Conservation (phyloP, 2,888 invertebrate genomes). For the Himalopsyche japonica region DNA sequence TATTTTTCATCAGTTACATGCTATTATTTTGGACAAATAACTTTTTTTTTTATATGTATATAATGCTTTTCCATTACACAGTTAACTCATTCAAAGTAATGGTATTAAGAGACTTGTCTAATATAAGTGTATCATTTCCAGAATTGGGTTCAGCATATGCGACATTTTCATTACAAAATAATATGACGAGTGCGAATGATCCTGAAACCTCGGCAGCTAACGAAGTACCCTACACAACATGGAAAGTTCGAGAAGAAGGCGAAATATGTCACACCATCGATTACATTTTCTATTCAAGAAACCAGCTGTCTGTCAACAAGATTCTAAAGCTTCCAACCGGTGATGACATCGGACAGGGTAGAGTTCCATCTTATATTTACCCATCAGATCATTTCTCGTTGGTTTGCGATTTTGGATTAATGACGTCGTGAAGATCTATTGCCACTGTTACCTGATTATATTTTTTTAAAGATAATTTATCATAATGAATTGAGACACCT, state of each 20-base stretch:
- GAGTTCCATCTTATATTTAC: constrained; percentile 70
- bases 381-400: constrained; percentile 80
- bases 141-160: constrained; percentile 38
- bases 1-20: too few relatives aligned
- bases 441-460: neutral
- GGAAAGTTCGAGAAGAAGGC: constrained; percentile 73
- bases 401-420: constrained; percentile 63
- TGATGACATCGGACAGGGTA: constrained; percentile 66
- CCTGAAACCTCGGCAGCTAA: constrained; percentile 47
- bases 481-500: neutral
- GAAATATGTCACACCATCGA: constrained; percentile 76
- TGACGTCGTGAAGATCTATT: neutral
- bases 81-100: too few relatives aligned
- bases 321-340: constrained; percentile 65
- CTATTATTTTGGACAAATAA: too few relatives aligned
- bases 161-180: constrained; percentile 1
- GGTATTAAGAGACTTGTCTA: too few relatives aligned
- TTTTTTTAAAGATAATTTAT: neutral
- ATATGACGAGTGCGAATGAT: neutral
- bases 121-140: neutral
- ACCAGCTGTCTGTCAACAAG: constrained; percentile 60
- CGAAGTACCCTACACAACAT: constrained; percentile 75
- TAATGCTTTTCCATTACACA: too few relatives aligned
- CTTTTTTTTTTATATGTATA: too few relatives aligned
- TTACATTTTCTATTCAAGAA: constrained; percentile 69